Evolutionary conservation across 2,113 vertebrate species (phyloP), one percentile per base, ranked within the genome.

Genomic region (Salvator merianae): DNA sequence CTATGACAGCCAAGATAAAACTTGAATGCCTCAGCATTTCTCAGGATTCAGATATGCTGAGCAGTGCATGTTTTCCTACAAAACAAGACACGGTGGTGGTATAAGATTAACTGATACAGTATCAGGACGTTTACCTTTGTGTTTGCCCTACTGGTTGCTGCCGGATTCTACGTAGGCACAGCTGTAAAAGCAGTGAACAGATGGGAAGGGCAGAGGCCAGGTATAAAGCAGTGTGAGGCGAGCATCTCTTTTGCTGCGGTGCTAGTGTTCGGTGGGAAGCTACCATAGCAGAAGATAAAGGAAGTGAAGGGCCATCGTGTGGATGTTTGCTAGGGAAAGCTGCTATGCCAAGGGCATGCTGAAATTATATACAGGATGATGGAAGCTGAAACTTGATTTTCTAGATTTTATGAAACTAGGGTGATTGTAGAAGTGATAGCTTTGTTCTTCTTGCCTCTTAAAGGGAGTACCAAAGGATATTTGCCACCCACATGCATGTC

Each of bases 1-100:
- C 86, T 88, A 85, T 84, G 90, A 93, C 79, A 63, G 75, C 79
- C 71, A 74, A 93, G 88, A 87, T 92, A 91, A 91, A 92, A 91
- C 89, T 88, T 83, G 84, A 88, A 87, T 84, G 85, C 69, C 82
- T 88, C 87, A 24, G 53, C 86, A 92, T 90, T 93, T 91, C 88
- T 86, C 86, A 89, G 90, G 38, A 86, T 79, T 89, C 84, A 84
- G 87, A 81, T 85, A 91, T 88, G 30, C 14, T 0, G 82, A 89
- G 86, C 71, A 16, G 66, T 10, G 88, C 79, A 63, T 89, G 87
- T 85, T 88, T 83, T 6, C 5, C 73, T 66, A 14, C 2, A 38
- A 65, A 7, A n/a, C 69, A 69, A 22, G 53, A 77, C 82, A 90
- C 70, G 68, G 76, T 9, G 43, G 73, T 22, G 78, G 66, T 83